Evolutionary conservation across 1,140 invertebrate species (phyloP), one percentile per base, ranked within the genome.

Genomic region (Mya arenaria): DNA sequence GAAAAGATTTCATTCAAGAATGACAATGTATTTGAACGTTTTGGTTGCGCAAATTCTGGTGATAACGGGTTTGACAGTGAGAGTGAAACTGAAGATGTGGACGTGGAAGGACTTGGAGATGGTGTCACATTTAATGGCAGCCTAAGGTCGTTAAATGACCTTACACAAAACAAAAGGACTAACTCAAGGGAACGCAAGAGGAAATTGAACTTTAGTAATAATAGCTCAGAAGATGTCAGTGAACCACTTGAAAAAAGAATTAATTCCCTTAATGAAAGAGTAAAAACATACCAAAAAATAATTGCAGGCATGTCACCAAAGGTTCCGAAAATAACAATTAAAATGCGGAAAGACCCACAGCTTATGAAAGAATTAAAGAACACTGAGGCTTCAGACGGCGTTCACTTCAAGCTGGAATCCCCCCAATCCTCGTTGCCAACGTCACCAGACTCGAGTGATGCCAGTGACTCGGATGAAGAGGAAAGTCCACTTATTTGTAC

Each of bases 251-350:
- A 66, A 13, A 71, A 69, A 23, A 80, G 58, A 68, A 69, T 80
- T 32, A 56, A 80, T 44, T 65, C 77, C 10, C 19, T 71, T 3
- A 58, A 71, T 48, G 55, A 58, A 25, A 65, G 41, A 19, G 36
- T 80, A 37, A 36, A 34, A 23, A 23, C 52, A 28, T 80, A 71
- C 30, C 69, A 65, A 10, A 32, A 68, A 19, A 32, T 80, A 55
- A 69, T 65, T 41, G 56, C 48, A 52, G 41, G 41, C 60, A 84
- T 58, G 23, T 84, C 85, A 19, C 79, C 86, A 13, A 88, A 88
- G 66, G 82, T 88, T 23, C 87, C 87, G 3, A 88, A 88, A 25
- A 77, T 88, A 23, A 88, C 85, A 23, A 85, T 87, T 15, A 83
- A 82, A 28, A 85, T 87, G 86, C 82, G 77, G 37, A 41, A 73